These are phyloP conservation scores for Teinopalpus imperialis DNA, from an alignment of 2,888 invertebrate genomes.

Conservation along the genomic window DNA sequence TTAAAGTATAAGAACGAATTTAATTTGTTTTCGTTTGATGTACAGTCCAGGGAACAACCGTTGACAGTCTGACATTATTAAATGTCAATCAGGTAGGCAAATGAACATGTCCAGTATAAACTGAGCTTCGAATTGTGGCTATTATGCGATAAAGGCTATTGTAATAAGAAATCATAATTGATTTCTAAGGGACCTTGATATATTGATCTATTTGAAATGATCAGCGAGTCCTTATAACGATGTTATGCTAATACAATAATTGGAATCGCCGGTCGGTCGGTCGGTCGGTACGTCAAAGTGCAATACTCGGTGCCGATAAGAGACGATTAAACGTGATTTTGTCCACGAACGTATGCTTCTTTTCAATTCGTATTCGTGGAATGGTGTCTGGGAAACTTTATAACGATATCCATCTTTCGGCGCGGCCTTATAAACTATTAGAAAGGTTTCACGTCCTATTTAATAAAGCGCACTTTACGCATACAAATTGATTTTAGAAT, in stretches of 20 bases:
- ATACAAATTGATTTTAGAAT: conserved; percentile 17
- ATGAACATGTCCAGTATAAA: conserved; percentile 11
- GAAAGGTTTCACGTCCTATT: conserved; percentile 24
- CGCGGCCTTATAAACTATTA: conserved; percentile 25
- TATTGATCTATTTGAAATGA: conserved; percentile 30
- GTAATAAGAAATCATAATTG: neutral
- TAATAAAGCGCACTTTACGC: conserved; percentile 10
- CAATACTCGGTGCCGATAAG: conserved; percentile 25
- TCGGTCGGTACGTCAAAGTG: conserved; percentile 33
- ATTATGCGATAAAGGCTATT: neutral
- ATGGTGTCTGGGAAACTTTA: conserved; percentile 28
- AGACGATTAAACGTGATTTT: conserved; percentile 30
- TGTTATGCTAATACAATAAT: conserved; percentile 40
- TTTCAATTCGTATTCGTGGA: conserved; percentile 25
- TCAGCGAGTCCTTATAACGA: conserved; percentile 26
- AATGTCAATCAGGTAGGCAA: conserved; percentile 25
- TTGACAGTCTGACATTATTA: conserved; percentile 18
- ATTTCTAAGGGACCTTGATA: conserved; percentile 3
- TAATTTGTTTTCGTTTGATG: conserved; percentile 3
- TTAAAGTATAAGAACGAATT: neutral
- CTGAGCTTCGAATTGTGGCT: conserved; percentile 3
- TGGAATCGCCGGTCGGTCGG: conserved; percentile 33
- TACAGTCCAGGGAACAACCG: conserved; percentile 8
- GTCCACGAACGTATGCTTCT: conserved; percentile 13
- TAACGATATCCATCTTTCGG: conserved; percentile 21